Evolutionary conservation across 2,888 invertebrate genomes (phyloP).

Genomic region (Cantharis lateralis): DNA sequence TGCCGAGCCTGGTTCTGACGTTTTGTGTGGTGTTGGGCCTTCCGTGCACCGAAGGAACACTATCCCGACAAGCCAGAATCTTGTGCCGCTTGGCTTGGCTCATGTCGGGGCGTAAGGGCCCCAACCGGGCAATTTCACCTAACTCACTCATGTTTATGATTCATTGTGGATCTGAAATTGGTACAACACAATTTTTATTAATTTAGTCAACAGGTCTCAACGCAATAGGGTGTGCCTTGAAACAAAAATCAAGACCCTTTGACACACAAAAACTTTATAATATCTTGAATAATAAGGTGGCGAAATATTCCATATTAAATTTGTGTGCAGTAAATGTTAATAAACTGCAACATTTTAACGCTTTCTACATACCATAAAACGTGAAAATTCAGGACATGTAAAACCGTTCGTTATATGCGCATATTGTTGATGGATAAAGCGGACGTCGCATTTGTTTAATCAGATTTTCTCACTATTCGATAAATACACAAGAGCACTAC

Average conservation of each 20-base stretch:
- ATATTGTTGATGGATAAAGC: constrained; percentile 15
- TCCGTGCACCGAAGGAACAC: constrained; percentile 64
- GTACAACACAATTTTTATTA: background rate
- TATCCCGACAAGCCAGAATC: constrained; percentile 38
- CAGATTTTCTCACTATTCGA: background rate
- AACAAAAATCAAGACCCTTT: background rate
- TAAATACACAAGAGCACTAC: constrained; percentile 1
- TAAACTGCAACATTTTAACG: background rate
- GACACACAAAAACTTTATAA: background rate
- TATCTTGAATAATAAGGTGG: background rate
- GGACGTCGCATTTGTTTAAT: constrained; percentile 3
- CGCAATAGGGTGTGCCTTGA: background rate
- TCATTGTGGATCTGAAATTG: constrained; percentile 9
- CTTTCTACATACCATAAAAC: constrained; percentile 28
- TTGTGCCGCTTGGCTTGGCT: constrained; percentile 51
- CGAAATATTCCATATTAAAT: background rate
- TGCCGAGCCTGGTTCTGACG: constrained; percentile 61
- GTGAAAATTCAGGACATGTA: constrained; percentile 25
- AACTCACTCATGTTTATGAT: constrained; percentile 33
- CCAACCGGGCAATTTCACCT: constrained; percentile 41
- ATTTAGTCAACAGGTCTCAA: background rate
- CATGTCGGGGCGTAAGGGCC: constrained; percentile 36
- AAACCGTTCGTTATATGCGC: constrained; percentile 20
- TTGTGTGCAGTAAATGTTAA: background rate
- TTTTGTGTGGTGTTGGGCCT: constrained; percentile 57